Evolutionary conservation across 2,797 vertebrate genomes (phyloP).

Genomic region (Darevskia mixta): DNA sequence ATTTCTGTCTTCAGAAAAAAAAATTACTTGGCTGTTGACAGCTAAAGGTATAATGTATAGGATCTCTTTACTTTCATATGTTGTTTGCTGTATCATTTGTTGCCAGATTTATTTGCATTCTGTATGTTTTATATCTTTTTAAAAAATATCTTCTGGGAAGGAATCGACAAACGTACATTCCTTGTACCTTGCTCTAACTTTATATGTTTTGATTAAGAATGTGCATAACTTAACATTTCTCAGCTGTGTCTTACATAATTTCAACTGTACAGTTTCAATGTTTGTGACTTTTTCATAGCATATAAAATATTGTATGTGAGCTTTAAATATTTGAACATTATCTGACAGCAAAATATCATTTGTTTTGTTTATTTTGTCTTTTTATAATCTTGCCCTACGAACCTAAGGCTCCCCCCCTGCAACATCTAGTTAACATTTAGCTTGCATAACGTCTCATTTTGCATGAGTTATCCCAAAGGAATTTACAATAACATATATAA

Average conservation of each 20-base stretch:
- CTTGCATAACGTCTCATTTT: too few relatives aligned
- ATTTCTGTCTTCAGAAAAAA: conserved; percentile 54
- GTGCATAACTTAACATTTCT: conserved; percentile 65
- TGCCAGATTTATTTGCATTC: conserved; percentile 68
- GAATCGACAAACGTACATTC: conserved; percentile 65
- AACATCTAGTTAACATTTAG: not conserved
- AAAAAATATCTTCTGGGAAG: conserved; percentile 75
- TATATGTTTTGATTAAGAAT: conserved; percentile 76
- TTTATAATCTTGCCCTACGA: not conserved
- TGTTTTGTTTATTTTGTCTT: not conserved
- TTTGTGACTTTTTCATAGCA: conserved; percentile 33
- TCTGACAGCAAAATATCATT: conserved; percentile 23
- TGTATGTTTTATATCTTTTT: conserved; percentile 30
- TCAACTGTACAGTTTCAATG: conserved; percentile 51
- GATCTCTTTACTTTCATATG: conserved; percentile 54
- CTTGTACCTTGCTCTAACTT: conserved; percentile 67
- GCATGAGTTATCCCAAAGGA: too few relatives aligned
- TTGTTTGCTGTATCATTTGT: conserved; percentile 70
- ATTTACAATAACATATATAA: too few relatives aligned
- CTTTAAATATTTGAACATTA: conserved; percentile 18
- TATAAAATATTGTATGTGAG: conserved; percentile 16
- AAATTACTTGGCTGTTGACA: conserved; percentile 55
- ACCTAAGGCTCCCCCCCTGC: not conserved
- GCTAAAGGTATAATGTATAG: conserved; percentile 58
- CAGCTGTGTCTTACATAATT: conserved; percentile 59